Base-by-base conservation (phyloP, 2,113 vertebrate species). In the Calcarius ornatus region DNA sequence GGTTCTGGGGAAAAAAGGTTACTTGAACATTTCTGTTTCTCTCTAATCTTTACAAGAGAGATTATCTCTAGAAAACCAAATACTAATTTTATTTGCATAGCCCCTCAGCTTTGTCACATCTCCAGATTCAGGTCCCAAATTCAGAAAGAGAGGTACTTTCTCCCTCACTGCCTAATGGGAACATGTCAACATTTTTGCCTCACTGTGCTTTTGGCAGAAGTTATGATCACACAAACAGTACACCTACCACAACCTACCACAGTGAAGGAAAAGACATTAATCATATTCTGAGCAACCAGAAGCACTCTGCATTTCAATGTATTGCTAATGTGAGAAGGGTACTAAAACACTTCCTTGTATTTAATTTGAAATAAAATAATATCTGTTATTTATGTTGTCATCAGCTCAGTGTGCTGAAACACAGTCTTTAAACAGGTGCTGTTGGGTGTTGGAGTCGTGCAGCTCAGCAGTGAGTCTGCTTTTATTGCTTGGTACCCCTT, bases 391-490 rank as follows among this genome's bases (percentile, higher is more conserved):
- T 78, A 19, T 82, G 15, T 38, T 89, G n/a, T 54, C 1, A 1
- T 33, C 60, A 61, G 33, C 12, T 28, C 31, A 75, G 33, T 13
- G 15, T 79, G 54, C 28, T 48, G n/a, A 92, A 63, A n/a, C 25
- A 57, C 2, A 30, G n/a, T 45, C 10, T 66, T 70, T 42, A 27
- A 53, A 23, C 2, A 84, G 73, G 23, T 81, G 81, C 45, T 86
- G n/a, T 37, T 5, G 54, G 9, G 2, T 61, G 70, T 43, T 35
- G 31, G 60, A 43, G 43, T 27, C 0, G 0, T 60, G 42, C 43
- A 78, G 82, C 60, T 85, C 78, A 43, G 38, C n/a, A 35, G 15
- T 8, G 15, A 24, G 10, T 20, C 60, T 89, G 72, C 37, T 70
- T 51, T 69, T 47, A 59, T 23, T 70, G 73, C 65, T 31, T 3